phyloP scores from a whole-genome alignment of 2,797 vertebrate genomes.

The Tenualosa ilisha region DNA sequence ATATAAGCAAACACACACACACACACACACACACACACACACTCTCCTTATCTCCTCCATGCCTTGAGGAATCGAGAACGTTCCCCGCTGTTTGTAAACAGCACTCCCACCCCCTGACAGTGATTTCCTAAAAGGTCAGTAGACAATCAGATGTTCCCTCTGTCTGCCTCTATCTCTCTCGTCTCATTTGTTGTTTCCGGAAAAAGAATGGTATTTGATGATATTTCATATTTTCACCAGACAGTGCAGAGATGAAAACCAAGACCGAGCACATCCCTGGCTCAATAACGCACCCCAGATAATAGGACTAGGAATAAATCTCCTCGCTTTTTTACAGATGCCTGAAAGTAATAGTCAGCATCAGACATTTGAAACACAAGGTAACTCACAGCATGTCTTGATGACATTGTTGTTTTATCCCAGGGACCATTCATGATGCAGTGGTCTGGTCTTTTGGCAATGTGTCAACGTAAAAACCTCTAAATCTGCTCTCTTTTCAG shows the following conservation, averaged over 20 bases:
- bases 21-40: neutral
- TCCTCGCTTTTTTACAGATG: constrained; percentile 24
- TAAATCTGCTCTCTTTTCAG: neutral
- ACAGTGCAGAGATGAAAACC: neutral
- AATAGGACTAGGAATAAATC: neutral
- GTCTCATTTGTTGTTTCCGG: constrained; percentile 31
- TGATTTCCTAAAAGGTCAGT: constrained; percentile 40
- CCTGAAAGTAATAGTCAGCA: neutral
- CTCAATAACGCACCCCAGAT: neutral
- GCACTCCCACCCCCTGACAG: neutral
- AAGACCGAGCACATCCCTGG: neutral
- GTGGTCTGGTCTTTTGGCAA: neutral
- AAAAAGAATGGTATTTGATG: neutral
- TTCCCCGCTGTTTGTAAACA: neutral
- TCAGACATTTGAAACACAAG: neutral
- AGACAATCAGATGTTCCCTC: neutral
- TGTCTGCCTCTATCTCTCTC: constrained; percentile 22
- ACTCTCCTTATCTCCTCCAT: neutral
- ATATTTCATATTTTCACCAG: constrained; percentile 6
- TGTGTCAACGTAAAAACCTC: neutral
- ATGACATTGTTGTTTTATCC: neutral
- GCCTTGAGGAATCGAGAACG: neutral
- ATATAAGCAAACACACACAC: neutral
- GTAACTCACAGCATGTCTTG: neutral
- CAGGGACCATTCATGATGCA: neutral